Base-by-base conservation (phyloP, 1,140 invertebrate genomes). In the Glossosoma conforme region DNA sequence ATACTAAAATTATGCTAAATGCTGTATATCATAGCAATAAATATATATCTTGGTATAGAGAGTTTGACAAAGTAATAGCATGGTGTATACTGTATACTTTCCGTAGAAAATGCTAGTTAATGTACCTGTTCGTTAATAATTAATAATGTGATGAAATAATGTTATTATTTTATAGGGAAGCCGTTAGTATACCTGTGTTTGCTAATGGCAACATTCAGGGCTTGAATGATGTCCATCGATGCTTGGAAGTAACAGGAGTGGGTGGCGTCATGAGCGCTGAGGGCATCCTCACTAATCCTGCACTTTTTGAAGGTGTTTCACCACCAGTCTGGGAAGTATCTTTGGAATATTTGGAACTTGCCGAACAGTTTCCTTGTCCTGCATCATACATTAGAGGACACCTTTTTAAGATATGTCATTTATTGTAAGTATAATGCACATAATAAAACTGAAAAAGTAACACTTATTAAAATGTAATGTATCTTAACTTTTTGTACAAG, bases 181-280 rank as follows among this genome's bases (percentile, higher is more conserved):
- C 81, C 46, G 82, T 98, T 5, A 85, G 80, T 47, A 88, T 99
- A 61, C 96, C 97, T 17, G 89, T 99, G 51, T 84, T 98, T 65
- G 93, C 95, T 3, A 99, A 99, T 78, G 97, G 97, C 3, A 99
- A 99, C 64, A 95, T 99, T 56, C 90, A 98, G 65, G 91, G 86
- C 61, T 67, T 93, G 44, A 79, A 85, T 63, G 97, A 99, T 78
- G 83, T 95, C 0, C 67, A 89, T 30, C 75, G 82, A 40, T 99
- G 97, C 66, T 67, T 99, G 19, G 69, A 84, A 53, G 83, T 83
- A 54, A 98, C 94, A 1, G 87, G 87, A 11, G 92, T 86, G 9
- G 78, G 92, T 65, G 95, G 90, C 15, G 86, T 93, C 0, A 93
- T 93, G 90, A 83, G 83, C 65, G 86, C 88, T 56, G 96, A 98